Evolutionary conservation across 64 coral and sea anemone genomes (phyloP), one percentile per base, ranked within the genome.

Genomic region (Catalaphyllia jardinei): DNA sequence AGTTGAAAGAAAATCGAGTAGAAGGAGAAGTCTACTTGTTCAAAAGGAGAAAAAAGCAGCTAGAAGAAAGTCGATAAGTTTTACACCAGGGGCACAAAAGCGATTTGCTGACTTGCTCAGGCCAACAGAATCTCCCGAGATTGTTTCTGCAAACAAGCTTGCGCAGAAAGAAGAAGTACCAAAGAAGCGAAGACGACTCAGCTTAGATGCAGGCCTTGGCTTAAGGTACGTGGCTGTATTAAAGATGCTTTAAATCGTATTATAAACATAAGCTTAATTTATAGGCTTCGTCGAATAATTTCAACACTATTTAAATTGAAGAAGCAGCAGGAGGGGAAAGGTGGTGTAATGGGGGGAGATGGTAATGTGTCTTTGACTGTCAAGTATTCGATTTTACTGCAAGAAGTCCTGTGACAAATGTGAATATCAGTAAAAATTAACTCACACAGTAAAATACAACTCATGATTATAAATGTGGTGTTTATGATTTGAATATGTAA

Each of bases 161-260:
- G 6, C 63, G 24, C 28, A 35, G 20, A 14, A 52, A 38, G 72
- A 75, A 60, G 59, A 77, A 77, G 4, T 25, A 60, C 49, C 72
- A 31, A 88, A 76, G 50, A 88, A 88, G 52, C 50, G 49, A 60
- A 76, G 74, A 46, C 24, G 74, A 76, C 72, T 85, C 35, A 85
- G 81, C 69, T 51, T 85, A 11, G 81, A 85, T 51, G 31, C 81
- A 42, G 63, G 81, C 18, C 35, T 71, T 10, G 31, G 17, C 15
- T 27, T 85, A 28, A 85, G 81, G 81, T 85, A 52, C 65, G 24
- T 22, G 5, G 9, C 16, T 18, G 6, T 65, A 6, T 3, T 20
- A 65, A 65, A 46, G 6, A 46, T 38, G 35, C n/a, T 38, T 38
- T 38, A 38, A 38, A 38, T 38, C 1, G 35, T 4, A 38, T n/a